phyloP scores from a whole-genome alignment of 2,888 invertebrate genomes.

The Priocnemis perturbator region DNA sequence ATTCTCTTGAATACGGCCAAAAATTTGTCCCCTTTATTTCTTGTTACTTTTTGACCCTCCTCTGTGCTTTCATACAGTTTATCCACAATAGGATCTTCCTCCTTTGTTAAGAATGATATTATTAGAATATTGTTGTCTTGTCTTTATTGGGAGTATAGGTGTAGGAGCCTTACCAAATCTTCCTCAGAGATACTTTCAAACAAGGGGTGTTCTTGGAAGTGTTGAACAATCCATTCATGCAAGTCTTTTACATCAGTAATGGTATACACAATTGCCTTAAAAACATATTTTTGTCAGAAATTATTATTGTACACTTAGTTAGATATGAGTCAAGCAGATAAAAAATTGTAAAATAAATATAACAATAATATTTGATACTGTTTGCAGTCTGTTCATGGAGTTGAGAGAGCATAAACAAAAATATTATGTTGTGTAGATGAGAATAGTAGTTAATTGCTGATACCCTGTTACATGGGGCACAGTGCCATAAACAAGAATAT shows the following conservation, averaged over 20 bases:
- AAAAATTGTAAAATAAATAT: background rate
- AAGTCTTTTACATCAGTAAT: slow-evolving; percentile 98
- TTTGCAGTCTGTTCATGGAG: too few relatives aligned
- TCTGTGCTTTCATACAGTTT: slow-evolving; percentile 95
- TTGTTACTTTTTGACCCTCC: slow-evolving; percentile 97
- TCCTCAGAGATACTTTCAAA: slow-evolving; percentile 85
- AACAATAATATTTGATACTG: background rate
- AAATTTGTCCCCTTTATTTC: slow-evolving; percentile 96
- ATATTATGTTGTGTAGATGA: slow-evolving; percentile 19
- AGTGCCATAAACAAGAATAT: too few relatives aligned
- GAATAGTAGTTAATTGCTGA: too few relatives aligned
- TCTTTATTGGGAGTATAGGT: background rate
- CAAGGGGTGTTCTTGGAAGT: slow-evolving; percentile 92
- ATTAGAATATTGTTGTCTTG: background rate
- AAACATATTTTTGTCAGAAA: slow-evolving; percentile 55
- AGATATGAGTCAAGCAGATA: too few relatives aligned
- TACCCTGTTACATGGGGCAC: too few relatives aligned
- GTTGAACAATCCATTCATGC: slow-evolving; percentile 97
- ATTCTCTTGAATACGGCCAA: slow-evolving; percentile 91
- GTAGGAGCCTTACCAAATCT: slow-evolving; percentile 81
- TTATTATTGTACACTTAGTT: background rate
- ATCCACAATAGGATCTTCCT: slow-evolving; percentile 89
- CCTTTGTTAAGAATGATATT: slow-evolving; percentile 77
- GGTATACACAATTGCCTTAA: slow-evolving; percentile 93
- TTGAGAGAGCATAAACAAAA: background rate